Evolutionary conservation across 2,113 vertebrate species (phyloP).

Genomic region (Coregonus clupeaformis): DNA sequence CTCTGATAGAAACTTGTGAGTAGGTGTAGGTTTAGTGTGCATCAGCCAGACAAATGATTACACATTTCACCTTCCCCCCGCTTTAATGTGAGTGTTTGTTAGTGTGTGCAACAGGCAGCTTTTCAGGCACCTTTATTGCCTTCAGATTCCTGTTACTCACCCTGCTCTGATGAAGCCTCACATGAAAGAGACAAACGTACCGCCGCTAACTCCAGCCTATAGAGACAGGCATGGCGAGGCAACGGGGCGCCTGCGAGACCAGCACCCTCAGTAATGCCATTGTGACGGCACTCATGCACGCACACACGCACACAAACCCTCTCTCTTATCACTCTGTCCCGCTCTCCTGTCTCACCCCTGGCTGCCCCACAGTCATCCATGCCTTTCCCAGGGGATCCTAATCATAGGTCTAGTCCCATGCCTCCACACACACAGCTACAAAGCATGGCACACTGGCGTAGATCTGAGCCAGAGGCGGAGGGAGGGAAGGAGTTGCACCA

Average conservation of each 20-base stretch:
- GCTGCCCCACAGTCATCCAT: neutral
- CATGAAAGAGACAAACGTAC: conserved; percentile 43
- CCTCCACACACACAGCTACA: neutral
- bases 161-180: too few species aligned
- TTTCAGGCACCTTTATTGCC: conserved; percentile 68
- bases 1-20: too few species aligned
- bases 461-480: conserved; percentile 28
- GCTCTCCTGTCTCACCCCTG: neutral
- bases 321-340: neutral
- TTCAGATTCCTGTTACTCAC: conserved; percentile 55
- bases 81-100: neutral
- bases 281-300: neutral
- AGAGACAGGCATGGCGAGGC: conserved; percentile 58
- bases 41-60: too few species aligned
- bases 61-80: neutral
- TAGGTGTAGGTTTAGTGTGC: too few species aligned
- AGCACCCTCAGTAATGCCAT: conserved; percentile 73
- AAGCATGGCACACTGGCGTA: conserved; percentile 9
- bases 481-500: conserved; percentile 6
- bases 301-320: neutral
- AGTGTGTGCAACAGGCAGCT: conserved; percentile 31
- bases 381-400: neutral
- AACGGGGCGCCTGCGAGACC: conserved; percentile 68
- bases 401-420: neutral
- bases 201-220: conserved; percentile 24